Conservation (phyloP, 2,797 vertebrate genomes). For the Buceros bicornis region DNA sequence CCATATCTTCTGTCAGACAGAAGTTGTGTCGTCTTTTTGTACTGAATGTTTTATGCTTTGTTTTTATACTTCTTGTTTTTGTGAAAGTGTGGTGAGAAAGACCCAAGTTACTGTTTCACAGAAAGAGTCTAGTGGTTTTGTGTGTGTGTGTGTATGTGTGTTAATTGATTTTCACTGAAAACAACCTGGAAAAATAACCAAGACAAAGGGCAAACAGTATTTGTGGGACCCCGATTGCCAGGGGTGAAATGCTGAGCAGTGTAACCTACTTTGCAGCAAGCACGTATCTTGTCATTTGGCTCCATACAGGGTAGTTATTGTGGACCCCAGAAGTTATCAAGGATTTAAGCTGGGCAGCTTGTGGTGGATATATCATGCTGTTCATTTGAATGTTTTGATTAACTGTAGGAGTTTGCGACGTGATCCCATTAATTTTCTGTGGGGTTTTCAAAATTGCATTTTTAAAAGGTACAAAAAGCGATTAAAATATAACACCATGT, state of each 20-base stretch:
- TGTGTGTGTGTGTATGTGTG: background rate
- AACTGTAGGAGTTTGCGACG: background rate
- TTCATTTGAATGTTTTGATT: constrained; percentile 32
- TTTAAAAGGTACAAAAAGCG: background rate
- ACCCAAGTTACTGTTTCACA: background rate
- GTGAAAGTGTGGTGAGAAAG: background rate
- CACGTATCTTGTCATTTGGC: background rate
- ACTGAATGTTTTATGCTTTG: background rate
- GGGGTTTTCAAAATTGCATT: background rate
- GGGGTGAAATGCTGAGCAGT: background rate
- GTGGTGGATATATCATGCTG: background rate
- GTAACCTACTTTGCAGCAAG: background rate
- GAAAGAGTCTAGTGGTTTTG: background rate
- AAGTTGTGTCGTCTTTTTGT: background rate
- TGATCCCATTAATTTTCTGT: background rate
- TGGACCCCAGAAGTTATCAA: background rate
- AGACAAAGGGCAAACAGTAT: background rate
- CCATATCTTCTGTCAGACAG: background rate
- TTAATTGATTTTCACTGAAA: background rate
- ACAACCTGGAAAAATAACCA: background rate
- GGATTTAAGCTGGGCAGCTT: background rate
- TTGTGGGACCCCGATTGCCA: background rate
- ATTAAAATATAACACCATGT: background rate
- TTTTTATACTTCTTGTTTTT: background rate
- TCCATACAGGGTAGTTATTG: background rate